Conservation (phyloP, 2,888 invertebrate genomes). For the Torymus tubicola region DNA sequence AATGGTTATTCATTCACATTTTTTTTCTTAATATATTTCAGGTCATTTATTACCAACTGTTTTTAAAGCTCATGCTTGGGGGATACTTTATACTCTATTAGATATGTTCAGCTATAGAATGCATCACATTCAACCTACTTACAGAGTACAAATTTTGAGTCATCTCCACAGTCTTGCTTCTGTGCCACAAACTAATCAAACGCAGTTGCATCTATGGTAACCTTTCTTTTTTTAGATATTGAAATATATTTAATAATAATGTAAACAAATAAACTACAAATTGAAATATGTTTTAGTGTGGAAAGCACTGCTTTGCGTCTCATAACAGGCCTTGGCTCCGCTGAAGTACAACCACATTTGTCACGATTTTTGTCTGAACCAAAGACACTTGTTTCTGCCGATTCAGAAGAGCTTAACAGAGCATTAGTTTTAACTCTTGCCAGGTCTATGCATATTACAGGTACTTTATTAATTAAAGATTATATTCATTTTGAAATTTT, state of each 20-base stretch:
- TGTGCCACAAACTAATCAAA: slow-evolving; percentile 95
- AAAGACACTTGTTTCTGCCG: slow-evolving; percentile 93
- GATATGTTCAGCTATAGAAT: slow-evolving; percentile 98
- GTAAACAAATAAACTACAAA: neutral
- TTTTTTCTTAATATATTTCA: slow-evolving; percentile 69
- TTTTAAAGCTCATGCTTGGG: slow-evolving; percentile 94
- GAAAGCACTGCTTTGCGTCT: slow-evolving; percentile 92
- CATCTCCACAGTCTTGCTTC: slow-evolving; percentile 94
- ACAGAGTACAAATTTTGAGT: slow-evolving; percentile 92
- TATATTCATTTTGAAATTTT: slow-evolving; percentile 31
- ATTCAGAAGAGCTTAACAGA: slow-evolving; percentile 96
- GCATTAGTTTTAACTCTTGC: slow-evolving; percentile 94
- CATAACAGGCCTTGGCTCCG: slow-evolving; percentile 93
- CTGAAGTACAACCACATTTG: slow-evolving; percentile 95
- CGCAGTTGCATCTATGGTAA: slow-evolving; percentile 93
- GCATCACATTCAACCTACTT: slow-evolving; percentile 97
- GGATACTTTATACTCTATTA: slow-evolving; percentile 93
- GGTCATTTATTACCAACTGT: slow-evolving; percentile 93
- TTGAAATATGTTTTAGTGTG: slow-evolving; percentile 78
- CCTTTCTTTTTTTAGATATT: neutral
- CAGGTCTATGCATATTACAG: slow-evolving; percentile 95
- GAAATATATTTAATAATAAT: slow-evolving; percentile 1
- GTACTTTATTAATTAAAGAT: slow-evolving; percentile 72
- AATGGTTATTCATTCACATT: no score
- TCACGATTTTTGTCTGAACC: slow-evolving; percentile 93